A percentile compares a stretch with the other conserved stretches of the same genome.
phyloP scores from a whole-genome alignment of 1,140 invertebrate species.

The Teleopsis dalmanni region DNA sequence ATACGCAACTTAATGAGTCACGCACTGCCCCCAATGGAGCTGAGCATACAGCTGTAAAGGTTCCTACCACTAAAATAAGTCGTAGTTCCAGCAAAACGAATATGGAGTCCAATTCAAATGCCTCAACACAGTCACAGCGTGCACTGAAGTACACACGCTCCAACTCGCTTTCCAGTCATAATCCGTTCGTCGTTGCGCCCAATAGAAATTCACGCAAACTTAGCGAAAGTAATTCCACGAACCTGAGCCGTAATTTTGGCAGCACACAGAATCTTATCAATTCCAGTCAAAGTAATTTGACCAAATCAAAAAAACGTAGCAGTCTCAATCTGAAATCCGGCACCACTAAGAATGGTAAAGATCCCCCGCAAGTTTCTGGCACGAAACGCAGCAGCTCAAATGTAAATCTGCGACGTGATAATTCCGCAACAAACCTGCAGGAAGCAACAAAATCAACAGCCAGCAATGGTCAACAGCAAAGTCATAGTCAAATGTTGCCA shows the following conservation, averaged over 20 bases:
- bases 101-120: not conserved
- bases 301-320: constrained; percentile 40
- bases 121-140: constrained; percentile 2
- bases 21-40: constrained; percentile 1
- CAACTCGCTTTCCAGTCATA: constrained; percentile 33
- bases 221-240: constrained; percentile 14
- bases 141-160: constrained; percentile 23
- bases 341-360: constrained; percentile 25
- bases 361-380: constrained; percentile 15
- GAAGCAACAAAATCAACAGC: too few species aligned
- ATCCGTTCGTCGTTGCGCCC: constrained; percentile 33
- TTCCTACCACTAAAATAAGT: not conserved
- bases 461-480: not conserved
- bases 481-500: not conserved
- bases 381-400: constrained; percentile 35
- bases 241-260: constrained; percentile 27
- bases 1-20: constrained; percentile 8
- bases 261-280: constrained; percentile 41
- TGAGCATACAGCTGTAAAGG: not conserved
- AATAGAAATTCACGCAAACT: constrained; percentile 25
- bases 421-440: constrained; percentile 15
- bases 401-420: constrained; percentile 34
- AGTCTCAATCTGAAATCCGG: constrained; percentile 35
- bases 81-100: constrained; percentile 2
- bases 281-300: constrained; percentile 20